Base-by-base conservation (phyloP, 2,888 invertebrate species). In the Amblyjoppa proteus region DNA sequence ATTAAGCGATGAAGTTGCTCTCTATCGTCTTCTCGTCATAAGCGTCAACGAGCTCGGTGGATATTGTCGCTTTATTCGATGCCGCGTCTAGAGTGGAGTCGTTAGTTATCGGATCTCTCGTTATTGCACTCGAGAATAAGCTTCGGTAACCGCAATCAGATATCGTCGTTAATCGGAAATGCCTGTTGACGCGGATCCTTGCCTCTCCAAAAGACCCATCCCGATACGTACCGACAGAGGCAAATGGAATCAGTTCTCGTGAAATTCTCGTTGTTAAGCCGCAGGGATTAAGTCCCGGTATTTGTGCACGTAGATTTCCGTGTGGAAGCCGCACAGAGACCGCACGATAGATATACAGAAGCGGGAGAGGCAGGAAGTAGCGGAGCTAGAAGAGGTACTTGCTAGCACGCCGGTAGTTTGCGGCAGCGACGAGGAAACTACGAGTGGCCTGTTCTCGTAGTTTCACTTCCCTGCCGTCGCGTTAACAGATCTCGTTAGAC, bases 31-130 rank as follows among this genome's bases (percentile, higher is more conserved):
- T 58, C 64, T 49, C 53, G 45, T 25, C 31, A 13, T 34, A 9
- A 20, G 31, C 70, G 81, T 81, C 81, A 78, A 78, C 78, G 68
- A 84, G 78, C 74, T 74, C 75, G 69, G 78, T 69, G 53, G 77
- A 78, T 75, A 77, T 81, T 74, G 81, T 78, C 78, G 64, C 61
- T 74, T 74, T 78, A 78, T 74, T 83, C 69, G 41, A 58, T 41
- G 69, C 45, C n/a, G 38, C 58, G 69, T 41, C 78, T 20, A 45
- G 53, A 6, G 77, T 31, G 73, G 81, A 74, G 73, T 78, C 81
- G 68, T 81, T 73, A 73, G 77, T 81, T 69, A 74, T 84, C 49
- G 64, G 69, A 58, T 58, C 58, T 64, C 53, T 81, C 81, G 73
- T 84, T 77, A 84, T 73, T 76, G 20, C 53, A 53, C 58, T 58